Percentiles rank a stretch among this genome's conserved stretches.
phyloP scores from a whole-genome alignment of 2,797 vertebrate species.

The Tokudaia muenninki region DNA sequence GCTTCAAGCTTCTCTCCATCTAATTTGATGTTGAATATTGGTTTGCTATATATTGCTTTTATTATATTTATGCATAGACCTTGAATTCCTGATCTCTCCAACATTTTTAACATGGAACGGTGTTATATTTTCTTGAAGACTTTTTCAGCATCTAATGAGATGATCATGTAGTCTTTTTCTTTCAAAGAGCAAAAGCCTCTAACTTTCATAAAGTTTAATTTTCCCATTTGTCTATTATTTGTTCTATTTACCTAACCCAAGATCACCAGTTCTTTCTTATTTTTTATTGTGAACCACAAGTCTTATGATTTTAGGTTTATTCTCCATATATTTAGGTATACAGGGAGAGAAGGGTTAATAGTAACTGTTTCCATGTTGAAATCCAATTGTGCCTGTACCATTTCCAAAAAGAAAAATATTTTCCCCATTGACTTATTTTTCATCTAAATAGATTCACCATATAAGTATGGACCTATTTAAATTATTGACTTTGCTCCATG shows the following conservation, averaged over 20 bases:
- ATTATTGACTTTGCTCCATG: not conserved
- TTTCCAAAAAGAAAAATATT: not conserved
- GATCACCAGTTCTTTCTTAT: not conserved
- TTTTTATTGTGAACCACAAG: not conserved
- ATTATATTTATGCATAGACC: too few species aligned
- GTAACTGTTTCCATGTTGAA: not conserved
- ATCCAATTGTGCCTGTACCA: not conserved
- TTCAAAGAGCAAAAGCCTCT: not conserved
- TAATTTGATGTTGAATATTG: too few species aligned
- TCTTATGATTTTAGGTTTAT: not conserved
- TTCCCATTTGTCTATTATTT: not conserved
- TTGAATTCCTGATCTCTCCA: too few species aligned
- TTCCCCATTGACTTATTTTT: not conserved
- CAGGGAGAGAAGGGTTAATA: not conserved
- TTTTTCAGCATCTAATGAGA: too few species aligned
- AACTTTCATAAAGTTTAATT: not conserved
- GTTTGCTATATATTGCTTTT: too few species aligned
- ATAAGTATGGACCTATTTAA: not conserved
- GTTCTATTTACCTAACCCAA: not conserved
- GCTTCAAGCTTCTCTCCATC: too few species aligned
- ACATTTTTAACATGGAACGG: too few species aligned
- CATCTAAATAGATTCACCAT: not conserved
- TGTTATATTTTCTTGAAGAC: too few species aligned
- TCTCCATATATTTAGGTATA: too few species aligned
- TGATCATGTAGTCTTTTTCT: too few species aligned